Evolutionary conservation across 2,888 invertebrate species (phyloP).

Genomic region (Arenicola marina): DNA sequence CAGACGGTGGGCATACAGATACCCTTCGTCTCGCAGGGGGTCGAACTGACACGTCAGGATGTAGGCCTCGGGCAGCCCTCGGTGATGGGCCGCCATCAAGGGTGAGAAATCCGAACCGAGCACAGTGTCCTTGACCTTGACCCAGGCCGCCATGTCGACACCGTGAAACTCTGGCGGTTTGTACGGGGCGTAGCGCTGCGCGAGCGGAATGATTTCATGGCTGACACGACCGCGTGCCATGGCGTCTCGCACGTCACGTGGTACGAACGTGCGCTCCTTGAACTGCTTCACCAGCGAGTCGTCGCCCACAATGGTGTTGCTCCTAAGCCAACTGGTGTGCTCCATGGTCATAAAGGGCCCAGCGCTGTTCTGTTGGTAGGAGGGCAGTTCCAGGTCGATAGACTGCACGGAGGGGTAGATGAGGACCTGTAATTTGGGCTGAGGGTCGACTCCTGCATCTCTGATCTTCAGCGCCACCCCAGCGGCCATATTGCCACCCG

Average conservation of each 20-base stretch:
- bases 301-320: neutral
- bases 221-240: neutral
- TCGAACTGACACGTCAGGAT: slow-evolving; percentile 7
- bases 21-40: slow-evolving; percentile 11
- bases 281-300: neutral
- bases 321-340: neutral
- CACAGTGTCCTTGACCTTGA: neutral
- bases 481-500: slow-evolving; percentile 48
- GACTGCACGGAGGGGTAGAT: slow-evolving; percentile 61
- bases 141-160: neutral
- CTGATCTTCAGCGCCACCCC: slow-evolving; percentile 38
- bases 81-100: neutral
- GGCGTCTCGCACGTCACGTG: neutral
- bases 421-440: slow-evolving; percentile 48
- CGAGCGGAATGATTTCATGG: neutral
- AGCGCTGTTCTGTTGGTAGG: slow-evolving; percentile 43
- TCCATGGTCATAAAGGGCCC: slow-evolving; percentile 2
- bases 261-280: neutral
- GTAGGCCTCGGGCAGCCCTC: slow-evolving; percentile 7
- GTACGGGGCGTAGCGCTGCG: neutral
- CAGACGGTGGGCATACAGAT: slow-evolving; percentile 5
- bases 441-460: slow-evolving; percentile 28
- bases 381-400: slow-evolving; percentile 55
- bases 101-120: neutral
- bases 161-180: neutral